These are phyloP conservation scores for Gerris lacustris DNA, from an alignment of 2,888 invertebrate species.

Conservation along the genomic window DNA sequence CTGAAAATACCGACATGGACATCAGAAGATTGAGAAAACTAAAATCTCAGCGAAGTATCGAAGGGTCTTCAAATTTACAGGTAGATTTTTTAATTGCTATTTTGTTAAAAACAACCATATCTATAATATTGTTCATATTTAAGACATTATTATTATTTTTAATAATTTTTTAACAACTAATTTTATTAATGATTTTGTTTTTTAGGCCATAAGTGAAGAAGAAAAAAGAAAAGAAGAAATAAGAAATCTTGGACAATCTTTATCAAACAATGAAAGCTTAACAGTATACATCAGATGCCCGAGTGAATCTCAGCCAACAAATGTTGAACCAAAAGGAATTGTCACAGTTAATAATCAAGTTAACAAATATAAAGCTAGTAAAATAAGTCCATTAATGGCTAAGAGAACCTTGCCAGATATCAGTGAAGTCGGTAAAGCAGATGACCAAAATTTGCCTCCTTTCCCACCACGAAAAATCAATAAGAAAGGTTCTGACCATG, in stretches of 20 bases:
- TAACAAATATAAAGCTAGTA: slow-evolving; percentile 25
- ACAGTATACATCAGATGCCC: slow-evolving; percentile 48
- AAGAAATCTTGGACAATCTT: slow-evolving; percentile 41
- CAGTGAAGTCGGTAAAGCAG: slow-evolving; percentile 36
- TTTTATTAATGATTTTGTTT: slow-evolving; percentile 14
- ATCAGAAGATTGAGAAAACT: slow-evolving; percentile 43
- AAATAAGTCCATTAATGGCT: slow-evolving; percentile 28
- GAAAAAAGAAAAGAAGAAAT: slow-evolving; percentile 49
- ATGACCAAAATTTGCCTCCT: slow-evolving; percentile 36
- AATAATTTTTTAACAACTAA: background rate
- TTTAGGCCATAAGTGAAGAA: slow-evolving; percentile 48
- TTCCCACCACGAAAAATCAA: slow-evolving; percentile 32
- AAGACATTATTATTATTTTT: background rate
- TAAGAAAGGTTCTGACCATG: slow-evolving; percentile 30
- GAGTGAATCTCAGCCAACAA: slow-evolving; percentile 25
- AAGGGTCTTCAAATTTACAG: slow-evolving; percentile 38
- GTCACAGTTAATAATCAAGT: slow-evolving; percentile 20
- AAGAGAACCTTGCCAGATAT: slow-evolving; percentile 26
- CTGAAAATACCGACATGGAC: slow-evolving; percentile 55
- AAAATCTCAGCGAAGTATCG: slow-evolving; percentile 38
- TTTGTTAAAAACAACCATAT: no score
- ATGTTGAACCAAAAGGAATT: slow-evolving; percentile 25
- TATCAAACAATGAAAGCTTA: slow-evolving; percentile 43
- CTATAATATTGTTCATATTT: no score
- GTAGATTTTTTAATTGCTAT: slow-evolving; percentile 28